phyloP scores from a whole-genome alignment of 2,797 vertebrate species.

The Manis javanica region DNA sequence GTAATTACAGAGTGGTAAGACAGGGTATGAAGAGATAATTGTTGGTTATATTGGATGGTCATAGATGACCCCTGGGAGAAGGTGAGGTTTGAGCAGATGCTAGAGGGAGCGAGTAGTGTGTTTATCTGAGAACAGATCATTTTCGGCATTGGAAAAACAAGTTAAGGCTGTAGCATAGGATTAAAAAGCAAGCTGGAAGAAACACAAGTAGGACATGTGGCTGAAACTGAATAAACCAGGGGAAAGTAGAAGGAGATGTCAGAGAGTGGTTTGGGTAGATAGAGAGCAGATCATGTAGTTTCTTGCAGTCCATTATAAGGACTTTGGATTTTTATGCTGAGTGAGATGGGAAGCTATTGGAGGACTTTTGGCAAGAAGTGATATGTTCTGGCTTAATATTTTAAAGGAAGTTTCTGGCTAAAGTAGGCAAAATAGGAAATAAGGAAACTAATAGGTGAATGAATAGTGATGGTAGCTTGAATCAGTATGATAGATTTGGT shows the following conservation, averaged over 20 bases:
- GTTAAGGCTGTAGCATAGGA: neutral
- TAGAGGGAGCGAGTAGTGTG: neutral
- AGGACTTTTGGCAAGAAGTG: neutral
- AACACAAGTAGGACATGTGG: neutral
- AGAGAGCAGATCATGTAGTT: neutral
- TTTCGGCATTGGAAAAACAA: neutral
- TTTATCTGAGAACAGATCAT: constrained; percentile 27
- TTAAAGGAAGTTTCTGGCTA: neutral
- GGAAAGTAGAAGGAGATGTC: neutral
- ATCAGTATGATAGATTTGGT: neutral
- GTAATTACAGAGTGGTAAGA: neutral
- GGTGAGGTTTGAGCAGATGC: neutral
- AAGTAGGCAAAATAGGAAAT: neutral
- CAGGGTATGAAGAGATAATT: neutral
- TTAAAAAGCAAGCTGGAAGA: constrained; percentile 1
- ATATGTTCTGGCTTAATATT: constrained; percentile 40
- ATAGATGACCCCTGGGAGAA: neutral
- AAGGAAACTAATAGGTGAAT: neutral
- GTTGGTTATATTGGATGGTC: neutral
- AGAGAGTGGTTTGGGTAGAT: neutral
- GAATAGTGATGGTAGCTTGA: neutral
- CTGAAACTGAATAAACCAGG: neutral
- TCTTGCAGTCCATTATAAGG: neutral
- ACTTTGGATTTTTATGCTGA: constrained; percentile 1
- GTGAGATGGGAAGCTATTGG: neutral